A percentile compares a stretch with the other conserved stretches of the same genome.
phyloP scores from a whole-genome alignment of 2,888 invertebrate genomes.

The Papilio elwesi region DNA sequence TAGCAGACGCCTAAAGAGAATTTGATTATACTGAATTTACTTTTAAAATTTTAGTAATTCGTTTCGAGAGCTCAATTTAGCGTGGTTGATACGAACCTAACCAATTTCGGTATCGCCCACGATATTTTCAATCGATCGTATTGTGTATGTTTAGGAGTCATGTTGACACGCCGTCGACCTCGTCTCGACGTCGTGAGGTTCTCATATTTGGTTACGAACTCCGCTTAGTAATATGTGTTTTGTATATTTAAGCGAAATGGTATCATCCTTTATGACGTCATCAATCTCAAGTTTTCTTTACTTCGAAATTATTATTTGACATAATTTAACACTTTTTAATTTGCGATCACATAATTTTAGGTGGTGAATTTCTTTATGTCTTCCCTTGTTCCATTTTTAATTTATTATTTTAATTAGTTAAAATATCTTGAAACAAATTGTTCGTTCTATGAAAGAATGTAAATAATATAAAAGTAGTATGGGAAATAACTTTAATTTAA shows the following conservation, averaged over 20 bases:
- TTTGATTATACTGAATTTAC: no score
- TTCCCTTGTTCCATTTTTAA: no score
- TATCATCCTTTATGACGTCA: neutral
- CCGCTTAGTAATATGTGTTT: slow-evolving; percentile 45
- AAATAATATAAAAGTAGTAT: no score
- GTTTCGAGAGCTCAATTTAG: slow-evolving; percentile 46
- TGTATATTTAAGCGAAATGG: slow-evolving; percentile 43
- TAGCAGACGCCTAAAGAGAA: no score
- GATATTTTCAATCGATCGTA: slow-evolving; percentile 63
- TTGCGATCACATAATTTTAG: no score
- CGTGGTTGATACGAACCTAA: slow-evolving; percentile 54
- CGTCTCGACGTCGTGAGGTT: slow-evolving; percentile 57
- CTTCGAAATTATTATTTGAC: neutral
- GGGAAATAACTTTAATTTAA: no score
- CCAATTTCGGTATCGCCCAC: slow-evolving; percentile 74
- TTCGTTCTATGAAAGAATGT: no score
- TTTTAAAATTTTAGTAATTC: slow-evolving; percentile 39
- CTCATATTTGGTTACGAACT: slow-evolving; percentile 69
- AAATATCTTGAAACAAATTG: no score
- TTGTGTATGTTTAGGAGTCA: slow-evolving; percentile 55
- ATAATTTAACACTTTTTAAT: neutral
- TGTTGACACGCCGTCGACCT: slow-evolving; percentile 63
- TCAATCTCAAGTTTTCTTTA: neutral
- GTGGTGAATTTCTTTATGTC: no score
- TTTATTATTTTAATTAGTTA: no score